Evolutionary conservation across 2,888 invertebrate species (phyloP).

Genomic region (Drosophila subquinaria): DNA sequence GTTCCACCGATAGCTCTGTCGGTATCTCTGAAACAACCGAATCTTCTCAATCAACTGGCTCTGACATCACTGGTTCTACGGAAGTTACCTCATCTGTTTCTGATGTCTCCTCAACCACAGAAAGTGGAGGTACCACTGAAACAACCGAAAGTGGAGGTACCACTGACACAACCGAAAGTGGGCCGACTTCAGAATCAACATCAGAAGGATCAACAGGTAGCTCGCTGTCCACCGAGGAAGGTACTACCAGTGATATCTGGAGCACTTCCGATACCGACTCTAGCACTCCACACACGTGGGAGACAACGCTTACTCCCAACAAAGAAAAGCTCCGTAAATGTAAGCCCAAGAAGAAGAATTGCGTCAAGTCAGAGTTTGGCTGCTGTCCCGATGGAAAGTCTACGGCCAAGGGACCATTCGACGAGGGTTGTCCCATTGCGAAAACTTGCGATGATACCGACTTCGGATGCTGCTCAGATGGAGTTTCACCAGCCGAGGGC

Average conservation of each 20-base stretch:
- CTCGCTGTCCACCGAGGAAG: slow-evolving; percentile 68
- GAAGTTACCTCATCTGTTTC: slow-evolving; percentile 29
- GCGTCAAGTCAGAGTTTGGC: slow-evolving; percentile 89
- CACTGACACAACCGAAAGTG: slow-evolving; percentile 40
- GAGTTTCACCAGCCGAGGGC: slow-evolving; percentile 91
- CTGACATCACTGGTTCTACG: slow-evolving; percentile 18
- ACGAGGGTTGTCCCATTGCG: slow-evolving; percentile 90
- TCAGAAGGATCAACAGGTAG: slow-evolving; percentile 58
- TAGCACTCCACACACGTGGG: slow-evolving; percentile 87
- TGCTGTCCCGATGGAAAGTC: slow-evolving; percentile 94
- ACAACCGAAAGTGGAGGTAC: slow-evolving; percentile 46
- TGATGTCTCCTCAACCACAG: slow-evolving; percentile 11
- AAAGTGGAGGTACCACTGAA: slow-evolving; percentile 23
- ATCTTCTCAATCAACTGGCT: background rate
- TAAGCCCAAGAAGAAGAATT: slow-evolving; percentile 87
- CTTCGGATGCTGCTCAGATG: slow-evolving; percentile 93
- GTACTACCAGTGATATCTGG: slow-evolving; percentile 84
- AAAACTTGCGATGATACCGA: slow-evolving; percentile 91
- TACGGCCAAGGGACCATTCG: slow-evolving; percentile 92
- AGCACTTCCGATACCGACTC: slow-evolving; percentile 84
- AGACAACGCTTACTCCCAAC: slow-evolving; percentile 86
- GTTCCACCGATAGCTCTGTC: slow-evolving; percentile 12
- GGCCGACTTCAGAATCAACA: slow-evolving; percentile 38
- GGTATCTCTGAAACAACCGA: slow-evolving; percentile 6
- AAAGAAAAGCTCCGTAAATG: slow-evolving; percentile 87